Conservation (phyloP, 2,113 vertebrate species). For the Mobula hypostoma region DNA sequence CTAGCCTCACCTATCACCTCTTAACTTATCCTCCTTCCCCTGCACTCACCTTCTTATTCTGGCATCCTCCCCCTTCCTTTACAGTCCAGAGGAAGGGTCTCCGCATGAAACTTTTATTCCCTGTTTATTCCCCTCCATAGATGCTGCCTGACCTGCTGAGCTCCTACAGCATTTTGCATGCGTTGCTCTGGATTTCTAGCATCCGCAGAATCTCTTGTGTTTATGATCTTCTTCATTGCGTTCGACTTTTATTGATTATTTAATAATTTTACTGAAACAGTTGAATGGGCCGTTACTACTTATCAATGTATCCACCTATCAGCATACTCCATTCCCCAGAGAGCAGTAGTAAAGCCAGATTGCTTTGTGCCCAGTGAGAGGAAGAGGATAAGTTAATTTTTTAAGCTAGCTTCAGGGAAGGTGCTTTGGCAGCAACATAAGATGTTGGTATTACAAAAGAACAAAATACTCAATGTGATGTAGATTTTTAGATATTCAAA, state of each 20-base stretch:
- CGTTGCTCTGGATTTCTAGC: too few species aligned
- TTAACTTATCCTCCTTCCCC: too few species aligned
- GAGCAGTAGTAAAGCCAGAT: not conserved
- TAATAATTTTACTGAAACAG: not conserved
- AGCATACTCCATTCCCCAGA: not conserved
- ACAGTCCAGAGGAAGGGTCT: too few species aligned
- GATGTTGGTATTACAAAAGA: not conserved
- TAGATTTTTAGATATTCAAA: constrained; percentile 14
- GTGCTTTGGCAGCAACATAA: constrained; percentile 10
- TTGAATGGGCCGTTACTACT: not conserved
- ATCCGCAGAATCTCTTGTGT: too few species aligned
- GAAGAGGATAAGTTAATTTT: constrained; percentile 21
- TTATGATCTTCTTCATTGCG: not conserved
- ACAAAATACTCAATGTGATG: constrained; percentile 24
- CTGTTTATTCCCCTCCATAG: too few species aligned
- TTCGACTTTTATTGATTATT: not conserved
- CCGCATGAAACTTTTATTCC: too few species aligned
- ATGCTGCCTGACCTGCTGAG: too few species aligned
- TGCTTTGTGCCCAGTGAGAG: not conserved
- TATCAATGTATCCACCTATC: not conserved
- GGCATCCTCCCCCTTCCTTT: too few species aligned
- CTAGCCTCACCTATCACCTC: too few species aligned
- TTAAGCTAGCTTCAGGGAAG: constrained; percentile 32
- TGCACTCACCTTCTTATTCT: too few species aligned
- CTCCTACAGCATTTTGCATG: too few species aligned